Base-by-base conservation (phyloP, 1,140 invertebrate genomes). In the Halotydeus destructor region DNA sequence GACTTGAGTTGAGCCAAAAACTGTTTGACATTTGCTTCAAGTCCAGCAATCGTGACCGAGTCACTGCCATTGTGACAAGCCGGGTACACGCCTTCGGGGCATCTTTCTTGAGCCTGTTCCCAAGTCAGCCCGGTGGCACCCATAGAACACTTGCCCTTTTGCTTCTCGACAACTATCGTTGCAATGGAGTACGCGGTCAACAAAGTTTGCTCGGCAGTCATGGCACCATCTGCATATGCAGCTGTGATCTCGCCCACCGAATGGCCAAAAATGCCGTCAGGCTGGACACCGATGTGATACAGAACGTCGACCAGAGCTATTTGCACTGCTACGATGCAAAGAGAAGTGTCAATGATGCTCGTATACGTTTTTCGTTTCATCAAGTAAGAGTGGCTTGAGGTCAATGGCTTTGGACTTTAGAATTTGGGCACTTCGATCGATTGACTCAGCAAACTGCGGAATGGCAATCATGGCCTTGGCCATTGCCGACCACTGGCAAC, bases 21-120 rank as follows among this genome's bases (percentile, higher is more conserved):
- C 43, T 71, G 67, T 1, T 61, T 55, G 1, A 89, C 66, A 2
- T 68, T 63, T 1, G 68, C 66, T 9, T 70, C 66, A 2, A 81
- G 77, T 0, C 89, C 89, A 2, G 88, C 93, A 35, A 96, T 69
- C 0, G 88, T 88, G 1, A 93, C 83, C 42, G 77, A 86, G 55
- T 94, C 84, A n/a, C 62, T 65, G 25, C 79, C 72, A 60, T 96
- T 96, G 61, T 96, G 82, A 58, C 89, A 96, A n/a, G 85, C 89
- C 3, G 83, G 74, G 41, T 71, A 70, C 18, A 91, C 59, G 52
- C 78, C 71, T 37, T 66, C 46, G 48, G 86, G 77, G 53, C 78
- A 82, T 26, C 71, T 65, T 48, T 62, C 61, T 49, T 69, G 68
- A 1, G 73, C 71, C 50, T 89, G 78, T 51, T 83, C 76, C 84